phyloP scores from a whole-genome alignment of 1,140 invertebrate genomes.

The Riptortus pedestris region DNA sequence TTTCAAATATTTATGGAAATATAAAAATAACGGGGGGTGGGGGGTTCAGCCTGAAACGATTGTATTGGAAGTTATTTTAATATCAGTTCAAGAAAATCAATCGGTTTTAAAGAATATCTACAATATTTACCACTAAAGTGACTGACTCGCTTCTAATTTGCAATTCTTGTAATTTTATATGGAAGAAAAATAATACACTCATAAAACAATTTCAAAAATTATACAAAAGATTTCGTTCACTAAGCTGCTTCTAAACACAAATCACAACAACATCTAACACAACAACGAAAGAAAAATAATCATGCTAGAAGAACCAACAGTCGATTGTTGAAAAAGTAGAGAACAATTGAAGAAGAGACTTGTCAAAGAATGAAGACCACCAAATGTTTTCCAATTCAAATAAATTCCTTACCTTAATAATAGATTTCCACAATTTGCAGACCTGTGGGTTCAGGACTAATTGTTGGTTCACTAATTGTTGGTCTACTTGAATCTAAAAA shows the following conservation, averaged over 20 bases:
- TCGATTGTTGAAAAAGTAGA: background rate
- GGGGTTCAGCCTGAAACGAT: no score
- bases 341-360: background rate
- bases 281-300: background rate
- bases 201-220: no score
- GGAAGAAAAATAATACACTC: no score
- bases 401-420: background rate
- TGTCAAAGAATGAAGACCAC: background rate
- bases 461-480: background rate
- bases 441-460: background rate
- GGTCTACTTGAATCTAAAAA: slow-evolving; percentile 14
- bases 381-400: background rate
- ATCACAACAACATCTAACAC: background rate
- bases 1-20: no score
- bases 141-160: no score
- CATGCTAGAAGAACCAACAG: background rate
- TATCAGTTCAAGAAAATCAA: no score
- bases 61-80: no score
- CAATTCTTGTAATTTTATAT: no score
- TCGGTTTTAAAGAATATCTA: no score
- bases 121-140: no score
- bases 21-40: no score
- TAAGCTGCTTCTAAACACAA: background rate
- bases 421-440: slow-evolving; percentile 1
- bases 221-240: background rate